Evolutionary conservation across 2,888 invertebrate species (phyloP), one percentile per base, ranked within the genome.

Genomic region (Harpagoxenus sublaevis): DNA sequence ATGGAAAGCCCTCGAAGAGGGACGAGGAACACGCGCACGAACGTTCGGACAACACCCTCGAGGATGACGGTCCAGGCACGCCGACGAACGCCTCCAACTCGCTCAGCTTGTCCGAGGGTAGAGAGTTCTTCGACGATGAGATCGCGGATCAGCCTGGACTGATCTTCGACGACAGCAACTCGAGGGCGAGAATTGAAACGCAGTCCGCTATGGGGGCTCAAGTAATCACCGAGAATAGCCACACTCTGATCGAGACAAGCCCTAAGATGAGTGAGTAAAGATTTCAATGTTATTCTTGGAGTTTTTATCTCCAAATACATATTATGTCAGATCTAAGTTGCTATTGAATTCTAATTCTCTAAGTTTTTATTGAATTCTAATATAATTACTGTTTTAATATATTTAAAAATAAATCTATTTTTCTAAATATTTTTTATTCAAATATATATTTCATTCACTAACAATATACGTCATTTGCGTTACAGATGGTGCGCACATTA

Each of bases 131-230:
- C 86, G 98, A 98, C 92, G 98, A 98, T 92, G 98, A 98, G 95
- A 98, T 98, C 86, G 98, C 98, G 62, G 98, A 98, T 95, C 98
- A 98, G 93, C 98, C 98, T 15, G 98, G 97, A 1, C 94, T 98
- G 87, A 96, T 98, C 18, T 98, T 98, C 92, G 97, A 97, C 93
- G 97, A 97, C 95, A 96, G 96, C 92, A 96, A 96, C 92, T 86
- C 94, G 51, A 93, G 94, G 28, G 88, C 90, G n/a, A 89, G 89
- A 6, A 89, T 79, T 6, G 91, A 91, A 8, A 31, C 84, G 2
- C 89, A 87, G 6, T 94, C 92, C 28, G 91, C 86, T 6, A 15
- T 89, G 42, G 87, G 86, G 39, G 90, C 88, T 85, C 94, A 92
- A 63, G 90, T 88, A n/a, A 89, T 92, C 53, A 93, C 94, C 0